A percentile compares a stretch with the other conserved stretches of the same genome.
Evolutionary conservation across 2,113 vertebrate species (phyloP).

Genomic region (Puntigrus tetrazona): DNA sequence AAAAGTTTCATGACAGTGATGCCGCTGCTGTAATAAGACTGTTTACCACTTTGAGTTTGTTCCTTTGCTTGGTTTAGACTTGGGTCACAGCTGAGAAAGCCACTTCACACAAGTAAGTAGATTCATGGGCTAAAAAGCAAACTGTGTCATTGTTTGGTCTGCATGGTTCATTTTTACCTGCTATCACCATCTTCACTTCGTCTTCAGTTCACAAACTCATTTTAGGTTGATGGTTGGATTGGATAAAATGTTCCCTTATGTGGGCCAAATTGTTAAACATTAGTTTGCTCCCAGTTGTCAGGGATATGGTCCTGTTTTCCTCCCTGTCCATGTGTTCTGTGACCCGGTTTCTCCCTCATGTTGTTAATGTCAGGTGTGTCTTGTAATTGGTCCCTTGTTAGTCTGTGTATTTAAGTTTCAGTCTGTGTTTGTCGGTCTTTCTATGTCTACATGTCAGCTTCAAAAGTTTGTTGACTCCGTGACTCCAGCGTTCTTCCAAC

Average conservation of each 20-base stretch:
- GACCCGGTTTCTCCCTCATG: no score
- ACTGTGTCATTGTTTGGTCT: neutral
- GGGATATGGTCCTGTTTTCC: no score
- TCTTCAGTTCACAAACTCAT: neutral
- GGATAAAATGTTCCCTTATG: neutral
- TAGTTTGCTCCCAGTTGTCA: no score
- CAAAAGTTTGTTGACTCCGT: no score
- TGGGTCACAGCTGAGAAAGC: constrained; percentile 29
- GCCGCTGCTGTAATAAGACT: constrained; percentile 5
- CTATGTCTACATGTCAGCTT: no score
- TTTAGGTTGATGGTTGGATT: neutral
- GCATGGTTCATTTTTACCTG: constrained; percentile 26
- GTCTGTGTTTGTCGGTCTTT: no score
- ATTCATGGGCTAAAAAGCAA: constrained; percentile 22
- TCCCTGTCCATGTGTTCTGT: no score
- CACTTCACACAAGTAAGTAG: constrained; percentile 42
- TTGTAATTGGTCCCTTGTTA: no score
- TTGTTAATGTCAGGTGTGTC: no score
- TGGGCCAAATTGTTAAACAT: neutral
- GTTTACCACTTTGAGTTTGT: constrained; percentile 8
- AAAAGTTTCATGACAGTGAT: neutral
- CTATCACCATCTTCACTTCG: neutral
- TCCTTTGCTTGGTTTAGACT: constrained; percentile 34
- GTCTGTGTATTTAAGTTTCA: no score
- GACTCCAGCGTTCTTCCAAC: no score